Conservation (phyloP, 2,113 vertebrate species). For the Psilopogon haemacephalus region DNA sequence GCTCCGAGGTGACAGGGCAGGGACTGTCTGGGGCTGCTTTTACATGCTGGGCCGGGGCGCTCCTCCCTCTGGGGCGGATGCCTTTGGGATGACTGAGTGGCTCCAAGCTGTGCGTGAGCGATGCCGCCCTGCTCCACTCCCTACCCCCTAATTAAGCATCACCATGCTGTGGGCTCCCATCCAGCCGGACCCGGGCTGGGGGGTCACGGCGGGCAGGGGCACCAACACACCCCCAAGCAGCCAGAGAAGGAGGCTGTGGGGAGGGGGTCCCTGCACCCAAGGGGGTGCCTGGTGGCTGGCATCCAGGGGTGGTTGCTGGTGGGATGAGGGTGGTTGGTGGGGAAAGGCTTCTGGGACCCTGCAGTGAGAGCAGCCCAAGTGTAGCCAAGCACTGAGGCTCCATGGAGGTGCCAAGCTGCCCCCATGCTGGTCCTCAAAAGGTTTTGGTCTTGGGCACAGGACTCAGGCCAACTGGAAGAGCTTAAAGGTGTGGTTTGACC, state of each 20-base stretch:
- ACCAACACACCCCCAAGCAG: fast-evolving
- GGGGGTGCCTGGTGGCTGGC: fast-evolving
- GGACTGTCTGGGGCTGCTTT: background rate
- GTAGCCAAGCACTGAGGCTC: fast-evolving
- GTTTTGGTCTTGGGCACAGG: background rate
- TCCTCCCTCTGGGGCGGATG: slow-evolving; percentile 58
- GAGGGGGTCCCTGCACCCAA: background rate
- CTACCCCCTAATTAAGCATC: slow-evolving; percentile 47
- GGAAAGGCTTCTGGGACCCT: background rate
- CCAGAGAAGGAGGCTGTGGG: fast-evolving
- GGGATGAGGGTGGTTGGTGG: background rate
- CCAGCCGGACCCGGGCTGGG: background rate
- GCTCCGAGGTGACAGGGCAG: background rate
- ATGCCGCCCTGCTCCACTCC: slow-evolving; percentile 37
- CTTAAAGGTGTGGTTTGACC: slow-evolving; percentile 12
- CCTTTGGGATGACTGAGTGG: slow-evolving; percentile 60
- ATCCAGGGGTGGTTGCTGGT: background rate
- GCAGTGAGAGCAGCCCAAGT: fast-evolving
- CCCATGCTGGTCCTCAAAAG: background rate
- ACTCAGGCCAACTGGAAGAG: background rate
- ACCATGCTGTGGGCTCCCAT: background rate
- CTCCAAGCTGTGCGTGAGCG: slow-evolving; percentile 45
- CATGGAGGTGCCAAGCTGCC: background rate
- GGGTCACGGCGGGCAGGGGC: background rate
- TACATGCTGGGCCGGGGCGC: slow-evolving; percentile 18